These are phyloP conservation scores for Ectropis grisescens DNA, from an alignment of 1,140 invertebrate species.

Conservation along the genomic window DNA sequence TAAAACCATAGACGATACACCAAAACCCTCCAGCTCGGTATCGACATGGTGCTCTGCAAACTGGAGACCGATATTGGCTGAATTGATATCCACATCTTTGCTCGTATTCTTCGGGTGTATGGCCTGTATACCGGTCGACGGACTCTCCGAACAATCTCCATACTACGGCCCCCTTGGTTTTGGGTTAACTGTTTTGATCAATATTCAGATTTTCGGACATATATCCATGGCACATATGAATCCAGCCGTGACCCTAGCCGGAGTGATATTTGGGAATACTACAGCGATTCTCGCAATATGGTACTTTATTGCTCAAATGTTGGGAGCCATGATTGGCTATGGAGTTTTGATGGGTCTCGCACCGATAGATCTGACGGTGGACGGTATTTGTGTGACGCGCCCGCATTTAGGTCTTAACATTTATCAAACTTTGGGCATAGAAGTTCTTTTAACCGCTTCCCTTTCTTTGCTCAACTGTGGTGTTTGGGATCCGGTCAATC, in stretches of 20 bases:
- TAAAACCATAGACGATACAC: slow-evolving; percentile 4
- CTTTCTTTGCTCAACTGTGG: slow-evolving; percentile 80
- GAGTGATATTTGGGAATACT: slow-evolving; percentile 57
- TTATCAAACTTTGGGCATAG: slow-evolving; percentile 38
- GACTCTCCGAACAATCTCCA: slow-evolving; percentile 15
- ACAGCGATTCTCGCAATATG: slow-evolving; percentile 76
- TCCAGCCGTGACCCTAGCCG: slow-evolving; percentile 56
- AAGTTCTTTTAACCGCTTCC: slow-evolving; percentile 75
- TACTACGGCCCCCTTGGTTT: slow-evolving; percentile 36
- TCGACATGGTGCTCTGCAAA: slow-evolving; percentile 10
- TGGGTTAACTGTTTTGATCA: slow-evolving; percentile 43
- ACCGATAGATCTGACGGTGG: slow-evolving; percentile 34
- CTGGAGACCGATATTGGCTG: slow-evolving; percentile 27
- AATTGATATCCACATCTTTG: slow-evolving; percentile 37
- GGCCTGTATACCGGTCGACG: slow-evolving; percentile 31
- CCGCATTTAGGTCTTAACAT: slow-evolving; percentile 53
- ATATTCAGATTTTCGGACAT: slow-evolving; percentile 76
- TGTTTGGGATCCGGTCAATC: slow-evolving; percentile 71
- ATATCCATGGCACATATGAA: slow-evolving; percentile 83
- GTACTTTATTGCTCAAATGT: slow-evolving; percentile 79
- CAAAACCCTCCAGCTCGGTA: background rate
- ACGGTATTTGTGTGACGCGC: slow-evolving; percentile 73
- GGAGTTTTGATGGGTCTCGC: slow-evolving; percentile 74
- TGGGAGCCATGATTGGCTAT: slow-evolving; percentile 79
- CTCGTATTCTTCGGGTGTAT: slow-evolving; percentile 46